Conservation (phyloP, 2,888 invertebrate genomes). For the Philereme vetulata region DNA sequence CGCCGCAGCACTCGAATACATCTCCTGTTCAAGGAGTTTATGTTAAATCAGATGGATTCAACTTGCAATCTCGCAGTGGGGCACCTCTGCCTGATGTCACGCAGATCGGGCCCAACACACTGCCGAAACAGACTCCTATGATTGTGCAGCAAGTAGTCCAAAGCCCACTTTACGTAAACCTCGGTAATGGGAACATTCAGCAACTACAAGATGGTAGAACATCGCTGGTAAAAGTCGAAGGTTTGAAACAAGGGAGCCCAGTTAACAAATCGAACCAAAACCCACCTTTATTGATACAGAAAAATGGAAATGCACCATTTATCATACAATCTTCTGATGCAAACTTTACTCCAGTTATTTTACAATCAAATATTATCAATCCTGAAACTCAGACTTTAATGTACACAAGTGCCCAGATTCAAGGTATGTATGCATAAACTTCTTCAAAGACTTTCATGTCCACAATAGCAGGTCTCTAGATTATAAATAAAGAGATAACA, state of each 20-base stretch:
- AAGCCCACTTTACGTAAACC: conserved; percentile 73
- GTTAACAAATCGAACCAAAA: conserved; percentile 52
- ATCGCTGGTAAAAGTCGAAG: conserved; percentile 62
- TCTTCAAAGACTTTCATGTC: too few species aligned
- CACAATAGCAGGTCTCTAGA: too few species aligned
- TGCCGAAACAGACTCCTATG: conserved; percentile 62
- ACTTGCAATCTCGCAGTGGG: conserved; percentile 51
- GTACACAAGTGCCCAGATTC: conserved; percentile 76
- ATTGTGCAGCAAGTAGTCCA: conserved; percentile 73
- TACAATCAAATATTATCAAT: conserved; percentile 86
- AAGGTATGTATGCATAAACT: conserved; percentile 54
- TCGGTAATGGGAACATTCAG: conserved; percentile 63
- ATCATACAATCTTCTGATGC: conserved; percentile 72
- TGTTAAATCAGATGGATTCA: conserved; percentile 62
- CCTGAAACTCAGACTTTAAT: conserved; percentile 76
- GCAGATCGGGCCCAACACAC: conserved; percentile 56
- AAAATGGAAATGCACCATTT: conserved; percentile 69
- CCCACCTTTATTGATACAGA: conserved; percentile 69
- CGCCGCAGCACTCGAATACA: conserved; percentile 51
- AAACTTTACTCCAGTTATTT: conserved; percentile 84
- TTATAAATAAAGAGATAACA: too few species aligned
- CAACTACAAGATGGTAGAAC: conserved; percentile 60
- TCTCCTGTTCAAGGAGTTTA: conserved; percentile 63
- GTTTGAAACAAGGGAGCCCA: conserved; percentile 55
- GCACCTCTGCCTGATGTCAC: conserved; percentile 61